Evolutionary conservation across 1,140 invertebrate genomes (phyloP).

Genomic region (Ips nitidus): DNA sequence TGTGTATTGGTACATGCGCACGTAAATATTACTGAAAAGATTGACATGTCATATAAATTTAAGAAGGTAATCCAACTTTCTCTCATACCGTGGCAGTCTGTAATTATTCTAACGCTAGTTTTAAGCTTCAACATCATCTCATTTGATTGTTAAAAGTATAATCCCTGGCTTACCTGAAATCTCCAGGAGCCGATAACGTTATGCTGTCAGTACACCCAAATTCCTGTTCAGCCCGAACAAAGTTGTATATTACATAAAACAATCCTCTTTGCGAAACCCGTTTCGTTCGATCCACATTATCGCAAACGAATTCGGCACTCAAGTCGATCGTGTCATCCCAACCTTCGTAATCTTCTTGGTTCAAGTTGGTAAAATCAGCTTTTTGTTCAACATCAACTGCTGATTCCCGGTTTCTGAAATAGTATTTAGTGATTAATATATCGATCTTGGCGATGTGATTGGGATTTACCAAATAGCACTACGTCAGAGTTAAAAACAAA

Average conservation of each 20-base stretch:
- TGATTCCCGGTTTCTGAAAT: neutral
- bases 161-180: constrained; percentile 48
- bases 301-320: constrained; percentile 2
- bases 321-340: constrained; percentile 7
- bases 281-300: constrained; percentile 37
- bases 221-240: constrained; percentile 60
- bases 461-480: too few species aligned
- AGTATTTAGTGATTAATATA: too few species aligned
- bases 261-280: constrained; percentile 67
- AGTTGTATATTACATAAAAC: constrained; percentile 86
- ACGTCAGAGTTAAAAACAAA: too few species aligned
- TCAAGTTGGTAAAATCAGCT: neutral
- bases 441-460: too few species aligned
- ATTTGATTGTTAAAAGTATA: too few species aligned
- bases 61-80: too few species aligned
- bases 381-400: neutral
- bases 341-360: neutral
- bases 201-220: constrained; percentile 62
- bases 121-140: too few species aligned
- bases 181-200: constrained; percentile 72
- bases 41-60: too few species aligned
- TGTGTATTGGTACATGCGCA: too few species aligned
- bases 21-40: too few species aligned
- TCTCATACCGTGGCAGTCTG: too few species aligned
- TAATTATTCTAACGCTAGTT: too few species aligned